These are phyloP conservation scores for Acanthurus tractus DNA, from an alignment of 2,797 vertebrate species.

Conservation along the genomic window DNA sequence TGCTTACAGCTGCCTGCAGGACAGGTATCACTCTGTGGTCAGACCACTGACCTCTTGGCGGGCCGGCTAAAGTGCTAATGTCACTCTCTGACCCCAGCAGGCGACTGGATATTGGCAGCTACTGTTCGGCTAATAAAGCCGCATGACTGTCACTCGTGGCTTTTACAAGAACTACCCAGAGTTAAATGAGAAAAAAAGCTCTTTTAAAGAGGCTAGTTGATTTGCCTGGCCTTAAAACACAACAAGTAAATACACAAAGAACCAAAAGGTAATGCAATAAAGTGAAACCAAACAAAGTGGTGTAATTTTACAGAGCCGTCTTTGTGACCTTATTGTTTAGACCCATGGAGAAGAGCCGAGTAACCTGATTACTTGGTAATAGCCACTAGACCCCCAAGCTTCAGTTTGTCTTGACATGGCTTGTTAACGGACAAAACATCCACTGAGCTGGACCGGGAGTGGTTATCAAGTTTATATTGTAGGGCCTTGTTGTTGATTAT, in stretches of 20 bases:
- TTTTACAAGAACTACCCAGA: neutral
- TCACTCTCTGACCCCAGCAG: slow-evolving; percentile 35
- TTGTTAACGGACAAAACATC: slow-evolving; percentile 36
- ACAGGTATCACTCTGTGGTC: slow-evolving; percentile 48
- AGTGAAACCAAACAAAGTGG: slow-evolving; percentile 18
- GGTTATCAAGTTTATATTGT: slow-evolving; percentile 34
- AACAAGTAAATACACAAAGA: slow-evolving; percentile 10
- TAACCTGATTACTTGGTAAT: slow-evolving; percentile 52
- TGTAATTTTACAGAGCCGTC: slow-evolving; percentile 20
- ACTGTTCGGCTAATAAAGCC: slow-evolving; percentile 9
- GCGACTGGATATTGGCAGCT: slow-evolving; percentile 17
- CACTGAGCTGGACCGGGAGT: slow-evolving; percentile 19
- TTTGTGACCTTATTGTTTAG: slow-evolving; percentile 40
- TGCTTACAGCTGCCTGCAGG: slow-evolving; percentile 60
- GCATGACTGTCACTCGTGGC: neutral
- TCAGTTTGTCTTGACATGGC: slow-evolving; percentile 26
- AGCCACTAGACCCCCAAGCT: slow-evolving; percentile 39
- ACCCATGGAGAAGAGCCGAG: slow-evolving; percentile 39
- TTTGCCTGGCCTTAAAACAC: slow-evolving; percentile 14
- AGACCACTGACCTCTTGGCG: slow-evolving; percentile 49
- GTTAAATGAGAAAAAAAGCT: slow-evolving; percentile 17
- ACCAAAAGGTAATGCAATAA: slow-evolving; percentile 30
- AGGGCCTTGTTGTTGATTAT: slow-evolving; percentile 12
- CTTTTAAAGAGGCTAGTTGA: neutral
- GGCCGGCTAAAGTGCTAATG: slow-evolving; percentile 39